These are phyloP conservation scores for Odontomachus brunneus DNA, from an alignment of 1,140 invertebrate species.

Conservation along the genomic window DNA sequence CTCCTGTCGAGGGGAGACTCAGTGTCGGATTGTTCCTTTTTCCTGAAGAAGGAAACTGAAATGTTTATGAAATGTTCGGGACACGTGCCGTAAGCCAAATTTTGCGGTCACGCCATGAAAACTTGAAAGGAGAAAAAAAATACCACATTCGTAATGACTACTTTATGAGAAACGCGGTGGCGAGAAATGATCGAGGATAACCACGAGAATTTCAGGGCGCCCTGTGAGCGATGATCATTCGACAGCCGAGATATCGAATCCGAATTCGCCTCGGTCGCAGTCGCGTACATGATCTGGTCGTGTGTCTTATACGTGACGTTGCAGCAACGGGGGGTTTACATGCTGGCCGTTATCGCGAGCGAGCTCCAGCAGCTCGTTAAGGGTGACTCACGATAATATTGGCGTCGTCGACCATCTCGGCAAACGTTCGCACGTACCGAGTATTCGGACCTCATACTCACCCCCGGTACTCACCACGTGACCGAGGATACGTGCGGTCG, in stretches of 20 bases:
- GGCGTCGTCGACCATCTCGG: slow-evolving; percentile 62
- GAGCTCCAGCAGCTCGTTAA: slow-evolving; percentile 62
- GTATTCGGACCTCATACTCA: slow-evolving; percentile 28
- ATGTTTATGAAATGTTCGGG: too few relatives aligned
- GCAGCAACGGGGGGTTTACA: slow-evolving; percentile 16
- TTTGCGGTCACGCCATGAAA: too few relatives aligned
- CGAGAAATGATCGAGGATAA: not conserved
- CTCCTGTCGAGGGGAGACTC: too few relatives aligned
- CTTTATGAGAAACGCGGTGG: too few relatives aligned
- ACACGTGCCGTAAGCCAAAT: not conserved
- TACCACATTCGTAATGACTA: too few relatives aligned
- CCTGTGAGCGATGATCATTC: not conserved
- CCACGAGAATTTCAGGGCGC: not conserved
- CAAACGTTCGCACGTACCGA: slow-evolving; percentile 62
- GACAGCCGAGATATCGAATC: not conserved
- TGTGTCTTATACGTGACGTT: not conserved
- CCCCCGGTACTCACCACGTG: slow-evolving; percentile 31
- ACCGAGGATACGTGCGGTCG: slow-evolving; percentile 55
- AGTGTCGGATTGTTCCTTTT: too few relatives aligned
- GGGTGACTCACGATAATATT: slow-evolving; percentile 69
- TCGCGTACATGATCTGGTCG: not conserved
- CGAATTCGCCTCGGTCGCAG: not conserved
- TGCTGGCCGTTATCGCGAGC: slow-evolving; percentile 41
- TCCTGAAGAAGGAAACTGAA: too few relatives aligned
- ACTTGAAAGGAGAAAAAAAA: not conserved